A percentile compares a stretch with the other conserved stretches of the same genome.
phyloP scores from a whole-genome alignment of 2,888 invertebrate genomes.

The Rhabditoides inermis region DNA sequence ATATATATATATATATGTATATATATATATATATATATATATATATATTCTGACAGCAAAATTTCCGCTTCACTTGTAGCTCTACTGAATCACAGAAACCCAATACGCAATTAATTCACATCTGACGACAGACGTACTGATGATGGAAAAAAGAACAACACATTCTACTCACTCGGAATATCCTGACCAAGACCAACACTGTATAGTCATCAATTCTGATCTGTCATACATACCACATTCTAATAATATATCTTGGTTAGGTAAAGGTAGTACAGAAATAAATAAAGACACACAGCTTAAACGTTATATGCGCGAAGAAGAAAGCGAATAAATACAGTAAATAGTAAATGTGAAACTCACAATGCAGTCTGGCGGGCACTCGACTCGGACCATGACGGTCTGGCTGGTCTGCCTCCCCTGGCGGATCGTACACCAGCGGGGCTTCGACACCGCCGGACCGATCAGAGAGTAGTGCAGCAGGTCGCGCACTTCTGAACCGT shows the following conservation, averaged over 20 bases:
- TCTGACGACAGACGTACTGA: no score
- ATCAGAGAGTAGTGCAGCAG: slow-evolving; percentile 23
- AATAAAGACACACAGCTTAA: neutral
- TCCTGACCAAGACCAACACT: no score
- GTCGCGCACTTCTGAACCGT: slow-evolving; percentile 17
- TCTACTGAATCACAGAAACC: no score
- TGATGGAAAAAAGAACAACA: no score
- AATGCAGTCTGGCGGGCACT: slow-evolving; percentile 28
- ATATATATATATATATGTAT: no score
- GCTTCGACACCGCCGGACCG: slow-evolving; percentile 17
- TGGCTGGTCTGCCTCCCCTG: slow-evolving; percentile 21
- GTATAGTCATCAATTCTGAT: no score
- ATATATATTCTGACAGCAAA: no score
- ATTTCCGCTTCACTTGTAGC: no score
- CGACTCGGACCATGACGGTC: slow-evolving; percentile 32
- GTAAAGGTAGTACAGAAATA: neutral
- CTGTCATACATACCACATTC: no score
- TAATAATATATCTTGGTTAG: neutral
- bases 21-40: no score
- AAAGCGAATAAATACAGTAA: neutral
- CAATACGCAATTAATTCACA: no score
- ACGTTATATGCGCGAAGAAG: neutral
- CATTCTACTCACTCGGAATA: no score
- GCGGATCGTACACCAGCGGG: slow-evolving; percentile 20
- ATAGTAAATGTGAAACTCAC: slow-evolving; percentile 14